These are phyloP conservation scores for Lepidostoma basale DNA, from an alignment of 1,140 invertebrate species.

Conservation along the genomic window DNA sequence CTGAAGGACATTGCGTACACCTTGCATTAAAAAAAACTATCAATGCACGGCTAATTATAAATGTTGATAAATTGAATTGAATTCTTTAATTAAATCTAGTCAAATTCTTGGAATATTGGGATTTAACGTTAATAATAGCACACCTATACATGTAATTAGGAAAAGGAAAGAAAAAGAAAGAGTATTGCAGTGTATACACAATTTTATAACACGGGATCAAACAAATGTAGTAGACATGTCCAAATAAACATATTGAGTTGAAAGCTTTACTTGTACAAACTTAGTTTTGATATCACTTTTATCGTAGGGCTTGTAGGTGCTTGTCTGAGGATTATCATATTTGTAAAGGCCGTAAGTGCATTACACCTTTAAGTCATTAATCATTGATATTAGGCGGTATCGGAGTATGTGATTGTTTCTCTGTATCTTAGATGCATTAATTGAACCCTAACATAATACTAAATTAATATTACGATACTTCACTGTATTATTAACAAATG, in stretches of 20 bases:
- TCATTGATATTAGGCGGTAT: background rate
- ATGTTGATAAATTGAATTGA: slow-evolving; percentile 7
- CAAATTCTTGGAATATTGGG: background rate
- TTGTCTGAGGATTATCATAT: slow-evolving; percentile 31
- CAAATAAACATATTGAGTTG: slow-evolving; percentile 32
- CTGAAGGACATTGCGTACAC: background rate
- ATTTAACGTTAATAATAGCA: background rate
- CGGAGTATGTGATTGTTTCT: background rate
- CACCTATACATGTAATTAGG: background rate
- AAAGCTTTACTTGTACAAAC: slow-evolving; percentile 42
- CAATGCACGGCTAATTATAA: slow-evolving; percentile 1
- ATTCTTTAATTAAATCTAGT: slow-evolving; percentile 22
- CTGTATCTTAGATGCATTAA: background rate
- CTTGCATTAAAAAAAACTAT: background rate
- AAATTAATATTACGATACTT: background rate
- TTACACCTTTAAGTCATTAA: slow-evolving; percentile 26
- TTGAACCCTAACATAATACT: background rate
- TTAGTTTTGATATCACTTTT: slow-evolving; percentile 45
- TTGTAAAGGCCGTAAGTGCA: slow-evolving; percentile 41
- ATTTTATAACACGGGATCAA: slow-evolving; percentile 45
- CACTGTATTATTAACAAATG: too few species aligned
- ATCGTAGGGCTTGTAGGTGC: slow-evolving; percentile 43
- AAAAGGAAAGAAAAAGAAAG: slow-evolving; percentile 2
- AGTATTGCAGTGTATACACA: slow-evolving; percentile 32
- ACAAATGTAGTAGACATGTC: slow-evolving; percentile 33